Conservation (phyloP, 92 coral and sea anemone species). For the Epizoanthus rinbou region DNA sequence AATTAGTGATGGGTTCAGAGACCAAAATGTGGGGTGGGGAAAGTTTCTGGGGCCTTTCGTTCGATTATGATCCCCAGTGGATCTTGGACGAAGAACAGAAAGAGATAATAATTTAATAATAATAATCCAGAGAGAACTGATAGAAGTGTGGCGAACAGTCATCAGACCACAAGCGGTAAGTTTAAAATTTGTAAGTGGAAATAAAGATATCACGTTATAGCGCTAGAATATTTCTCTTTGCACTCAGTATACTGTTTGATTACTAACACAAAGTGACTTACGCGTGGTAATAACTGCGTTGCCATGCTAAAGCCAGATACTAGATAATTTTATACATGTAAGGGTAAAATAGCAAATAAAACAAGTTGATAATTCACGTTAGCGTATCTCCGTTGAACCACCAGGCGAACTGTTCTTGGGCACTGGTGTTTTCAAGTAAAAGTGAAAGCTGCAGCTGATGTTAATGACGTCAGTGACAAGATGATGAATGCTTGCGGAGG, state of each 20-base stretch:
- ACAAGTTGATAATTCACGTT: too few species aligned
- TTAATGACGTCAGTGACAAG: slow-evolving; percentile 51
- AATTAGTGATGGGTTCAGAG: too few species aligned
- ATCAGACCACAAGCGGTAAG: slow-evolving; percentile 34
- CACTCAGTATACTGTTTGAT: too few species aligned
- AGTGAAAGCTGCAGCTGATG: slow-evolving; percentile 57
- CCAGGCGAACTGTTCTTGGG: slow-evolving; percentile 52
- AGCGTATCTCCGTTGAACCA: not conserved
- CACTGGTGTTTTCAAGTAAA: slow-evolving; percentile 72
- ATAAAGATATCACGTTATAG: too few species aligned
- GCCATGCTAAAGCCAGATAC: too few species aligned
- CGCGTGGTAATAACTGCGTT: too few species aligned
- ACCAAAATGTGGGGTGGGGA: slow-evolving; percentile 26
- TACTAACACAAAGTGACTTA: too few species aligned
- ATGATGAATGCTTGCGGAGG: slow-evolving; percentile 71
- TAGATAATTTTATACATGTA: too few species aligned
- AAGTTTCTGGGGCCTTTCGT: slow-evolving; percentile 33
- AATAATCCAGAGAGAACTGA: slow-evolving; percentile 12
- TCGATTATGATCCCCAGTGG: slow-evolving; percentile 40
- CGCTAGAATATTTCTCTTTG: too few species aligned
- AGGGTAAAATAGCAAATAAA: too few species aligned
- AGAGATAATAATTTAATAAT: too few species aligned
- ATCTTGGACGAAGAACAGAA: slow-evolving; percentile 26
- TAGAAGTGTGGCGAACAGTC: slow-evolving; percentile 27
- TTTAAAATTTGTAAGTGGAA: too few species aligned